phyloP scores from a whole-genome alignment of 2,888 invertebrate genomes.

The Melitaea athalia region DNA sequence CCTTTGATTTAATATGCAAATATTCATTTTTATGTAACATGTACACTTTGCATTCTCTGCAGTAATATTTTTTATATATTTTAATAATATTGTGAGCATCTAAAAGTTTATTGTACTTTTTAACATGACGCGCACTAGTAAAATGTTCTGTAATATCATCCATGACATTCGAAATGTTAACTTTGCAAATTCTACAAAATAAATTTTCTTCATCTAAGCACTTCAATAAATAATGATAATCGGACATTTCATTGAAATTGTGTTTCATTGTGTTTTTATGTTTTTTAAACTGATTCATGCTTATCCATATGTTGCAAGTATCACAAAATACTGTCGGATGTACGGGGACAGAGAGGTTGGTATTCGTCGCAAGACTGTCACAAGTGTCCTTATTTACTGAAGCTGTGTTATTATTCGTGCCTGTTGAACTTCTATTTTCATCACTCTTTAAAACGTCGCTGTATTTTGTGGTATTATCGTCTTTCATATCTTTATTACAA shows the following conservation, averaged over 20 bases:
- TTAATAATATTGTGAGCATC: not conserved
- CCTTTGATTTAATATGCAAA: too few relatives aligned
- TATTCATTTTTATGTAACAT: not conserved
- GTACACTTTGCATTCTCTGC: not conserved
- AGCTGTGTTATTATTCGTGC: too few relatives aligned
- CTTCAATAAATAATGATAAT: not conserved
- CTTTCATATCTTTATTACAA: too few relatives aligned
- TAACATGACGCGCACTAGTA: not conserved
- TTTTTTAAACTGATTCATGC: not conserved
- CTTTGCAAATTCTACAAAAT: too few relatives aligned
- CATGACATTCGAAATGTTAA: too few relatives aligned
- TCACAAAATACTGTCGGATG: not conserved
- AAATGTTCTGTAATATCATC: not conserved
- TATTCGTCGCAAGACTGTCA: too few relatives aligned
- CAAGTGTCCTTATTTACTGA: too few relatives aligned
- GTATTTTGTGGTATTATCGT: too few relatives aligned
- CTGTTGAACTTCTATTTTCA: too few relatives aligned
- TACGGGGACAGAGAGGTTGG: too few relatives aligned
- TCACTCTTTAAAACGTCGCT: too few relatives aligned
- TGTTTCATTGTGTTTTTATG: conserved; percentile 1
- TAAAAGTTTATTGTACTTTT: not conserved
- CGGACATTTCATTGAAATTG: not conserved
- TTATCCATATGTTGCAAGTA: not conserved
- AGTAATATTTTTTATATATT: not conserved
- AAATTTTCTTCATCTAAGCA: not conserved